Conservation (phyloP, 2,113 vertebrate species). For the Cheilinus undulatus region DNA sequence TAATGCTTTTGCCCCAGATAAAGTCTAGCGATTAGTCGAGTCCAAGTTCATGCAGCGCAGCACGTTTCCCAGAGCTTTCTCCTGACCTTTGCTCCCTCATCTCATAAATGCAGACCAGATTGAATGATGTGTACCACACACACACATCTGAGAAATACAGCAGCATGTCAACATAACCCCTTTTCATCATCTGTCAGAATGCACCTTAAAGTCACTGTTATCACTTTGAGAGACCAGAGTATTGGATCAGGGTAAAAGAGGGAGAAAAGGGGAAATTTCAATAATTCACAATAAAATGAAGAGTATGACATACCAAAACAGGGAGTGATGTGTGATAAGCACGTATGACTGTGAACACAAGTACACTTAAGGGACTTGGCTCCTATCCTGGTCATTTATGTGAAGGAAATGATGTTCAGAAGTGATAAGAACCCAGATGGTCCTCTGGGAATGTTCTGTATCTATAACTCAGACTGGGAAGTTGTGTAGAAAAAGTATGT, state of each 20-base stretch:
- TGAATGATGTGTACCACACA: conserved; percentile 2
- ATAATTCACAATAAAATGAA: conserved; percentile 5
- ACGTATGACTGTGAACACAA: conserved; percentile 49
- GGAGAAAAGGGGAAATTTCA: not conserved
- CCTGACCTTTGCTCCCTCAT: conserved; percentile 45
- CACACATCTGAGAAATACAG: conserved; percentile 13
- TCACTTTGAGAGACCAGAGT: not conserved
- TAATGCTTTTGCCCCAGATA: conserved; percentile 28
- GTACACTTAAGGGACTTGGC: conserved; percentile 51
- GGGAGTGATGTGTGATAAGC: conserved; percentile 53
- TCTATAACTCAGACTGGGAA: conserved; percentile 18
- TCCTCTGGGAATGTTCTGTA: conserved; percentile 51
- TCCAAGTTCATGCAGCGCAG: conserved; percentile 25
- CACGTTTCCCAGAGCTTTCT: conserved; percentile 46
- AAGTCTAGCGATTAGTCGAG: conserved; percentile 33
- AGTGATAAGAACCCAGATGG: conserved; percentile 71
- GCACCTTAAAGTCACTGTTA: conserved; percentile 28
- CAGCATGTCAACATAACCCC: conserved; percentile 26
- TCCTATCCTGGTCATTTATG: conserved; percentile 35
- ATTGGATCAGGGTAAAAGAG: not conserved
- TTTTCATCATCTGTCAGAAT: conserved; percentile 19
- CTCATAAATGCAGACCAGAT: conserved; percentile 24
- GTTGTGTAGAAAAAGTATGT: conserved; percentile 24
- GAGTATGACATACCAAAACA: conserved; percentile 16
- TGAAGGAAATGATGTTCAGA: conserved; percentile 66